Percentiles rank a stretch among this genome's conserved stretches.
These are phyloP conservation scores for Bicyclus anynana DNA, from an alignment of 1,140 invertebrate genomes.

Conservation along the genomic window DNA sequence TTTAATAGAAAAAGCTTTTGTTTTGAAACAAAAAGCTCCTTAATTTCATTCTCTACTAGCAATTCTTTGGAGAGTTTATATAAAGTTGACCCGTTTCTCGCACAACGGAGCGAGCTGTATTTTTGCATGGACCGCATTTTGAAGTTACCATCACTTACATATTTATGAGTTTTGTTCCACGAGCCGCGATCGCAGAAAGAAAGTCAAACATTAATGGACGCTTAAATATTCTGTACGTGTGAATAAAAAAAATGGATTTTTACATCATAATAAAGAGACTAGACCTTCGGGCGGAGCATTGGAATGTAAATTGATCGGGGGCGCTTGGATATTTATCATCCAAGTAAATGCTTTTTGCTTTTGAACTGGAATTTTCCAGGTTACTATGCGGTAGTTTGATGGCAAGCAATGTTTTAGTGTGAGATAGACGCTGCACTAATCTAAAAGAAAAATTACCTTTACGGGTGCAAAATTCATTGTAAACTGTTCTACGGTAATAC, in stretches of 20 bases:
- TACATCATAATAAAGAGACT: slow-evolving; percentile 55
- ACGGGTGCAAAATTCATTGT: background rate
- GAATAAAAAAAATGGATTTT: slow-evolving; percentile 69
- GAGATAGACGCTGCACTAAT: background rate
- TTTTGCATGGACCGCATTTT: slow-evolving; percentile 59
- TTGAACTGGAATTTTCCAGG: too few relatives aligned
- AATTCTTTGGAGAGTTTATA: slow-evolving; percentile 40
- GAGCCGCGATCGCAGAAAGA: slow-evolving; percentile 57
- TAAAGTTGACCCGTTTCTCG: slow-evolving; percentile 53
- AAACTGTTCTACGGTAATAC: too few relatives aligned
- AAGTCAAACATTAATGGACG: slow-evolving; percentile 74
- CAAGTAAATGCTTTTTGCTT: background rate
- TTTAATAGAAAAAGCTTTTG: background rate
- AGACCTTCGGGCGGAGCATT: slow-evolving; percentile 37
- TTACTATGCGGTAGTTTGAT: background rate
- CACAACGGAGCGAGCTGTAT: slow-evolving; percentile 35
- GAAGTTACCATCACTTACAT: slow-evolving; percentile 59
- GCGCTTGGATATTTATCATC: background rate
- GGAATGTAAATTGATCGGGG: slow-evolving; percentile 44
- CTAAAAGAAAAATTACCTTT: background rate
- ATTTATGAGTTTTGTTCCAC: slow-evolving; percentile 71
- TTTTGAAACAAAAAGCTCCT: background rate
- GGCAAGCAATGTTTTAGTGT: background rate
- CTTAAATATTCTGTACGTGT: slow-evolving; percentile 69
- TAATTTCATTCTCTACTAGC: slow-evolving; percentile 9